Conservation (phyloP, 2,113 vertebrate species). For the Marcusenius ussheri region DNA sequence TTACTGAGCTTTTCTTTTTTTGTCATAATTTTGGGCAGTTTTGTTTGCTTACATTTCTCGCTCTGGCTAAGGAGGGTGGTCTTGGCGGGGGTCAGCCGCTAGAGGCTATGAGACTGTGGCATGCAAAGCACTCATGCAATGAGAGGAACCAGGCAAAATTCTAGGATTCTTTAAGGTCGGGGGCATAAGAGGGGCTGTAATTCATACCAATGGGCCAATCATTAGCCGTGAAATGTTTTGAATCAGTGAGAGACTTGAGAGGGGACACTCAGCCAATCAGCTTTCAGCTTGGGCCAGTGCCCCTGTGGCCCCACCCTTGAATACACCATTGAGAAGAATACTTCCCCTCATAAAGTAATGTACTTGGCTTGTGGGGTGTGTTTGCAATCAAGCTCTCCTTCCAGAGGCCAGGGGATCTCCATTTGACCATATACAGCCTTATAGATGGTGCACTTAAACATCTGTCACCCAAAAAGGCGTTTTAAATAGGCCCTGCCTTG, state of each 20-base stretch:
- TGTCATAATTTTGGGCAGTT: neutral
- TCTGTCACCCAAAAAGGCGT: slow-evolving; percentile 56
- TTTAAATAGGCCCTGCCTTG: slow-evolving; percentile 50
- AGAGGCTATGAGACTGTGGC: neutral
- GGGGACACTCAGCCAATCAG: neutral
- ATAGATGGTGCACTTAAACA: slow-evolving; percentile 66
- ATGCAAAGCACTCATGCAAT: neutral
- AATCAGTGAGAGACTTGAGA: neutral
- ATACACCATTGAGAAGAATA: neutral
- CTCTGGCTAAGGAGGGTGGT: neutral
- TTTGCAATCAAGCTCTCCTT: neutral
- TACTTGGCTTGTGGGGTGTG: slow-evolving; percentile 12
- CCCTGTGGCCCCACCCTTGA: neutral
- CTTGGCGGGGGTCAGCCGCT: neutral
- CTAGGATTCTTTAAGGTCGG: neutral
- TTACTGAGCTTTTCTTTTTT: neutral
- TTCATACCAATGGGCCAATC: neutral
- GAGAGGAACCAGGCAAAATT: neutral
- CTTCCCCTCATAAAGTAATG: neutral
- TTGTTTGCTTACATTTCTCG: neutral
- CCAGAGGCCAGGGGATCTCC: neutral
- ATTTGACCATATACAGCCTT: slow-evolving; percentile 42
- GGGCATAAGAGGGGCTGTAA: neutral
- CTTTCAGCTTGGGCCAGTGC: neutral
- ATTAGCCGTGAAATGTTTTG: neutral